Evolutionary conservation across 2,797 vertebrate species (phyloP), one percentile per base, ranked within the genome.

Genomic region (Rhincodon typus): DNA sequence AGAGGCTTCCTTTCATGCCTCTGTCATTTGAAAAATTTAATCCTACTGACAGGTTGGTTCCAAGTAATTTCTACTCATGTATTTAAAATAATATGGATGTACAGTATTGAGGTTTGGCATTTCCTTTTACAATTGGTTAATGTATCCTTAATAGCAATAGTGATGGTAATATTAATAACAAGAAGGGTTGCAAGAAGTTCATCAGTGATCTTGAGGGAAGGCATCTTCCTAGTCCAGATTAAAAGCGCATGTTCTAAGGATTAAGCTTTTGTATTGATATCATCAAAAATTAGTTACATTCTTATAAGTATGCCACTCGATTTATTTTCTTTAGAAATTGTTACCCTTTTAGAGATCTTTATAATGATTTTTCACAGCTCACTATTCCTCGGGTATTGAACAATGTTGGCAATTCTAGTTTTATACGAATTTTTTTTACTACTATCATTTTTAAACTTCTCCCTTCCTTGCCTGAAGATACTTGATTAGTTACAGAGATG

Each of bases 61-160:
- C 62, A 93, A 93, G 90, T 93, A 67, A 93, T 42, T 93, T 93
- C 62, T 93, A 69, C 90, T 93, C 66, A 23, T 93, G 90, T 93
- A 67, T 93, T 93, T 93, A 93, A 91, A 91, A 62, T 93, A 69
- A 42, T 93, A 93, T 93, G n/a, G 90, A 67, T 93, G n/a, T 93
- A 67, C 90, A 93, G 6, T 93, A 93, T 66, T 66, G 62, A 69
- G 90, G 30, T 42, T 93, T 93, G 90, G 90, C 62, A 93, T 42
- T 84, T 84, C 23, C 57, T 93, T 69, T 69, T 25, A 21, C 90
- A 34, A 42, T 8, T 93, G 90, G 34, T 42, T 93, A 21, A 93
- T 13, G 3, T n/a, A 7, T 38, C 66, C 30, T 25, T 13, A 23
- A 12, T n/a, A 21, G 1, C 34, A 19, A 38, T 50, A 66, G 66